Percentiles rank a stretch among this genome's conserved stretches.
phyloP scores from a whole-genome alignment of 2,797 vertebrate genomes.

The Gymnothorax javanicus region DNA sequence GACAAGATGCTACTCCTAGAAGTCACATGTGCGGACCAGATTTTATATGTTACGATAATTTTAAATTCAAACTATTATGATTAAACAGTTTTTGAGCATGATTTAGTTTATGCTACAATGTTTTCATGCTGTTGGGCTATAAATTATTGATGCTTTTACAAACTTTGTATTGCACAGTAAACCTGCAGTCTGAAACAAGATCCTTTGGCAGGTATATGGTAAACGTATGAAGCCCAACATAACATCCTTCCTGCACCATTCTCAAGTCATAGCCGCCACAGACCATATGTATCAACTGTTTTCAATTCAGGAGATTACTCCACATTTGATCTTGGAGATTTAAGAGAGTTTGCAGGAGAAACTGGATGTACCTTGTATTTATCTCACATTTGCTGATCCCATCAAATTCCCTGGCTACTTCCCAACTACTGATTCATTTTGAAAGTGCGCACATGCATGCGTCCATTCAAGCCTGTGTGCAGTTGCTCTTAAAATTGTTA shows the following conservation, averaged over 20 bases:
- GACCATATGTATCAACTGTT: slow-evolving; percentile 35
- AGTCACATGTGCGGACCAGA: not conserved
- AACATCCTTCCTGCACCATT: slow-evolving; percentile 28
- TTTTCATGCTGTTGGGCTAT: slow-evolving; percentile 1
- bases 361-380: slow-evolving; percentile 27
- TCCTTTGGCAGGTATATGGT: slow-evolving; percentile 22
- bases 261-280: slow-evolving; percentile 25
- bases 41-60: not conserved
- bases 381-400: slow-evolving; percentile 20
- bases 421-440: slow-evolving; percentile 8
- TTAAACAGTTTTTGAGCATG: not conserved
- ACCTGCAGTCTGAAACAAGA: not conserved
- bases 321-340: slow-evolving; percentile 35
- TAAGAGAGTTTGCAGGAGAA: slow-evolving; percentile 29
- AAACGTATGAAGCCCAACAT: slow-evolving; percentile 7
- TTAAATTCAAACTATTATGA: not conserved
- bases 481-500: too few relatives aligned
- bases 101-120: not conserved
- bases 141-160: slow-evolving; percentile 5
- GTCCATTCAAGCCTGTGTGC: not conserved
- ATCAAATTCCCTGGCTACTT: slow-evolving; percentile 22
- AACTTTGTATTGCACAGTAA: slow-evolving; percentile 12
- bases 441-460: slow-evolving; percentile 13
- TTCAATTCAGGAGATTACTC: slow-evolving; percentile 34
- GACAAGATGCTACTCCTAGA: not conserved